Evolutionary conservation across 1,140 invertebrate genomes (phyloP).

Genomic region (Melipona quadrifasciata): DNA sequence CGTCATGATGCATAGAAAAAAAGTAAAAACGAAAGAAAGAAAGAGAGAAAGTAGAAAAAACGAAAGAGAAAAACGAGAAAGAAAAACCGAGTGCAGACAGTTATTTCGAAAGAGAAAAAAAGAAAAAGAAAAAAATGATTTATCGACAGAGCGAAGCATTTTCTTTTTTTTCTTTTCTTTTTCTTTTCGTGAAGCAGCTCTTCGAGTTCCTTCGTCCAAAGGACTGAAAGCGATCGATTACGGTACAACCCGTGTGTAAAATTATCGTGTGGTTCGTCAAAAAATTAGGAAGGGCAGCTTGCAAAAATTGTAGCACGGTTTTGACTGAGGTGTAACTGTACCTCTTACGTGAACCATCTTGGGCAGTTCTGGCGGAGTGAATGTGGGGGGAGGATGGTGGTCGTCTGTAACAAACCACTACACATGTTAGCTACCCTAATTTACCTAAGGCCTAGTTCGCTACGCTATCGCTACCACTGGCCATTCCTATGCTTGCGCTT

Average conservation of each 20-base stretch:
- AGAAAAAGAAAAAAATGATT: not conserved
- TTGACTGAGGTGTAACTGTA: constrained; percentile 84
- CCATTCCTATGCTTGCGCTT: constrained; percentile 49
- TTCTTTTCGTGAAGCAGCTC: constrained; percentile 23
- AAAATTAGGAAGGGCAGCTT: constrained; percentile 76
- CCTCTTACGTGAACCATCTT: constrained; percentile 98
- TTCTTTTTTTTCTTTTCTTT: not conserved
- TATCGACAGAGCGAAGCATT: constrained; percentile 33
- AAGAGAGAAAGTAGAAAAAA: not conserved
- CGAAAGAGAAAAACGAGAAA: not conserved
- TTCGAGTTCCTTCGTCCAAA: constrained; percentile 12
- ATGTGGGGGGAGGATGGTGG: constrained; percentile 95
- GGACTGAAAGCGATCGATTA: constrained; percentile 46
- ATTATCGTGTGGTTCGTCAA: constrained; percentile 62
- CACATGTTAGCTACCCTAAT: constrained; percentile 82
- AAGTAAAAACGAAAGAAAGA: not conserved
- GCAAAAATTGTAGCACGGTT: constrained; percentile 77
- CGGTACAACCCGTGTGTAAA: constrained; percentile 18
- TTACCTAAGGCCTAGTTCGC: constrained; percentile 71
- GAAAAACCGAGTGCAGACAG: constrained; percentile 13
- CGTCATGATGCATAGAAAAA: constrained; percentile 10
- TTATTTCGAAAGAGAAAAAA: not conserved
- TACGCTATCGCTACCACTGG: constrained; percentile 55
- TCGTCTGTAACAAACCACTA: constrained; percentile 94
- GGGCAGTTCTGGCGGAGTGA: constrained; percentile 97